Percentiles rank a stretch among this genome's conserved stretches.
Evolutionary conservation across 2,113 vertebrate genomes (phyloP).

Genomic region (Dipodomys merriami): DNA sequence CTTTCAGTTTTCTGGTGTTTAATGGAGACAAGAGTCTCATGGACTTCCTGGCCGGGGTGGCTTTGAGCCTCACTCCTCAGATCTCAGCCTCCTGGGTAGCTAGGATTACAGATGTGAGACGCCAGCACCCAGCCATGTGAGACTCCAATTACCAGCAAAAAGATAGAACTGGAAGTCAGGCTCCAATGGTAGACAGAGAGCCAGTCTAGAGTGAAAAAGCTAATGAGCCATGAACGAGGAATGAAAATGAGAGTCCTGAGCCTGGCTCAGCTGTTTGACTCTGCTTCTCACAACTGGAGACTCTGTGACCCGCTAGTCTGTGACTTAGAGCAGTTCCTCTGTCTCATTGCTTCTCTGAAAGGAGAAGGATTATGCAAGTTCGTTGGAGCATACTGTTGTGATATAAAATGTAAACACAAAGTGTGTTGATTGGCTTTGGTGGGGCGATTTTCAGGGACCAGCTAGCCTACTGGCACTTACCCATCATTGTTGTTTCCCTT

Average conservation of each 20-base stretch:
- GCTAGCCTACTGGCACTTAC: slow-evolving; percentile 38
- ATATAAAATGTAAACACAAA: neutral
- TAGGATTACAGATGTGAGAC: too few relatives aligned
- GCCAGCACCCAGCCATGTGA: too few relatives aligned
- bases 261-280: neutral
- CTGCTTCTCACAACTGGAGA: neutral
- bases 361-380: neutral
- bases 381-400: neutral
- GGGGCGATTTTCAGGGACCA: neutral
- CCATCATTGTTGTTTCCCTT: slow-evolving; percentile 42
- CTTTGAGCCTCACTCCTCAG: too few relatives aligned
- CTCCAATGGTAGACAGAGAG: too few relatives aligned
- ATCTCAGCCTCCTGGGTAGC: too few relatives aligned
- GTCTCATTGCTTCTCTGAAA: neutral
- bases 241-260: neutral
- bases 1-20: too few relatives aligned
- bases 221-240: neutral
- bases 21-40: too few relatives aligned
- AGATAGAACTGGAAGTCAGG: too few relatives aligned
- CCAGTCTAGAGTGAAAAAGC: too few relatives aligned
- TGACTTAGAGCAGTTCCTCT: neutral
- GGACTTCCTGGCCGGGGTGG: too few relatives aligned
- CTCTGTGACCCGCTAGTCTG: neutral
- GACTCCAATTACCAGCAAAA: too few relatives aligned
- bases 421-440: neutral